phyloP scores from a whole-genome alignment of 2,797 vertebrate genomes.

The Catharus ustulatus region DNA sequence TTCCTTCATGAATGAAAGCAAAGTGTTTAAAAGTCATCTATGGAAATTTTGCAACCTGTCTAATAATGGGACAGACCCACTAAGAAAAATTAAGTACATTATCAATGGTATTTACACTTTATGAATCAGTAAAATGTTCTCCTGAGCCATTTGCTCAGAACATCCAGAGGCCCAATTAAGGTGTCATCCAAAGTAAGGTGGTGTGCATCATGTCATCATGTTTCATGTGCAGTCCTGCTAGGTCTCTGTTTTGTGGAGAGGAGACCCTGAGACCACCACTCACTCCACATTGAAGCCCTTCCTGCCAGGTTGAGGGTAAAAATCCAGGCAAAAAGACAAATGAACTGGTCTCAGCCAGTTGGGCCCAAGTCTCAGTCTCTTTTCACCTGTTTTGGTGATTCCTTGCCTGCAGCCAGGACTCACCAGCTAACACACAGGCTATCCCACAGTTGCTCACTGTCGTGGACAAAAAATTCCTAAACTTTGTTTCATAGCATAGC shows the following conservation, averaged over 20 bases:
- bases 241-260: background rate
- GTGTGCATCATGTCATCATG: background rate
- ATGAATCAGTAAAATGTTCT: background rate
- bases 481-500: background rate
- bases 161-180: background rate
- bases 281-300: background rate
- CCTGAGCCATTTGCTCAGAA: background rate
- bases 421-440: background rate
- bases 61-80: background rate
- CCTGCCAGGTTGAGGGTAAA: background rate
- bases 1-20: background rate
- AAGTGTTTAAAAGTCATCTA: background rate
- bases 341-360: background rate
- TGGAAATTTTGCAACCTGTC: background rate
- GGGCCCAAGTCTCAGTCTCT: background rate
- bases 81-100: background rate
- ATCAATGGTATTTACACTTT: background rate
- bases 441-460: background rate
- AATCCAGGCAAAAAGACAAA: background rate
- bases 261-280: background rate
- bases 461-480: background rate
- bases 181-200: background rate
- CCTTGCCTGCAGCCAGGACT: background rate
- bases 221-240: background rate
- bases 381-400: background rate